A percentile compares a stretch with the other conserved stretches of the same genome.
These are phyloP conservation scores for Denticeps clupeoides DNA, from an alignment of 2,797 vertebrate genomes.

Conservation along the genomic window DNA sequence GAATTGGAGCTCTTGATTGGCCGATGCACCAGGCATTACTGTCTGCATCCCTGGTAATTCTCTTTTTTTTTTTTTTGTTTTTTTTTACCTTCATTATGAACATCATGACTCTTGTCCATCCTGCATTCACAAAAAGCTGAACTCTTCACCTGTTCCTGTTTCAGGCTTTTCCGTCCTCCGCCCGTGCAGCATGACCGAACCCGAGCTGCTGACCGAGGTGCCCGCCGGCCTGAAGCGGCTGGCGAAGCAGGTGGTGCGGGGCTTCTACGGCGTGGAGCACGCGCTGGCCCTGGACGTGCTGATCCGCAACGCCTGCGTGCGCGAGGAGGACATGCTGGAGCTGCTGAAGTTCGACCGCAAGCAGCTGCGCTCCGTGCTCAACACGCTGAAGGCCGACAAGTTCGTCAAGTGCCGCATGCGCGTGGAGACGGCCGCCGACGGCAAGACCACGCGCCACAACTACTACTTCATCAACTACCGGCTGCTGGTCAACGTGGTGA, in stretches of 20 bases:
- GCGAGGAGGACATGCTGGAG: slow-evolving; percentile 97
- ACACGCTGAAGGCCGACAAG: slow-evolving; percentile 93
- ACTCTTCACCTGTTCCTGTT: not conserved
- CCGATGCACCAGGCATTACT: too few species aligned
- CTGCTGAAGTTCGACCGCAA: slow-evolving; percentile 96
- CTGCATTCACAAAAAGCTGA: not conserved
- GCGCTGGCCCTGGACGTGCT: slow-evolving; percentile 90
- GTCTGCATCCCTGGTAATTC: too few species aligned
- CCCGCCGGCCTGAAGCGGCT: slow-evolving; percentile 88
- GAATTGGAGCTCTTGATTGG: too few species aligned
- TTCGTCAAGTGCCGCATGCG: slow-evolving; percentile 97
- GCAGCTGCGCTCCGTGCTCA: slow-evolving; percentile 88
- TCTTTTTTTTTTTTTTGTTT: too few species aligned
- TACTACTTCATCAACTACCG: slow-evolving; percentile 98
- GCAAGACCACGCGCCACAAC: slow-evolving; percentile 93
- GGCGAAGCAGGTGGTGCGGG: slow-evolving; percentile 92
- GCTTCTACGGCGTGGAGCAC: slow-evolving; percentile 92
- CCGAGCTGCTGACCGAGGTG: slow-evolving; percentile 85
- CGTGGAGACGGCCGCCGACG: slow-evolving; percentile 88
- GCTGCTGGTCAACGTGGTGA: slow-evolving; percentile 91
- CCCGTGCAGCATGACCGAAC: slow-evolving; percentile 74
- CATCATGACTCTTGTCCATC: not conserved
- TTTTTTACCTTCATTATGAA: too few species aligned
- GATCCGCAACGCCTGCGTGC: slow-evolving; percentile 90
- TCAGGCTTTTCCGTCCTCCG: not conserved